Conservation (phyloP, 2,113 vertebrate genomes). For the Aspidoscelis tigris region DNA sequence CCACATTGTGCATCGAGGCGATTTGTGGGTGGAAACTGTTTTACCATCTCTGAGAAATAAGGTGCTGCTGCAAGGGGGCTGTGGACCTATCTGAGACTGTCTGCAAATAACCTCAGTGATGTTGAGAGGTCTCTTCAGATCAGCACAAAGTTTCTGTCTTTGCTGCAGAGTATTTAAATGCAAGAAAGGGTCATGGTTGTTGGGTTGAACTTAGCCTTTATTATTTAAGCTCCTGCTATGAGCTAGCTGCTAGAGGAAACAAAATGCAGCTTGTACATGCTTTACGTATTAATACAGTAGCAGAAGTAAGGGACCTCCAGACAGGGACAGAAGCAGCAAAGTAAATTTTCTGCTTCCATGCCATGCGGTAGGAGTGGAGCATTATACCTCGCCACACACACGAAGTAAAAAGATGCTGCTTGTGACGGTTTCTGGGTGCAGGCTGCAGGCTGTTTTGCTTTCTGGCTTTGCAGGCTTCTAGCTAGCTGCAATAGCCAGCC, state of each 20-base stretch:
- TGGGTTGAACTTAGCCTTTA: not conserved
- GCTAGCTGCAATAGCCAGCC: too few species aligned
- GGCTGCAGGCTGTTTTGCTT: too few species aligned
- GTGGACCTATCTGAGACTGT: too few species aligned
- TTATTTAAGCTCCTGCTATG: not conserved
- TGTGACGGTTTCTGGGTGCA: too few species aligned
- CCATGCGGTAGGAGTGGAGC: too few species aligned
- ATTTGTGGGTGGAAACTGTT: not conserved
- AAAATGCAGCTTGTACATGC: not conserved
- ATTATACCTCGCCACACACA: too few species aligned
- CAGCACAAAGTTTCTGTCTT: not conserved
- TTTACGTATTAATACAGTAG: not conserved
- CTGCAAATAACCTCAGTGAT: not conserved
- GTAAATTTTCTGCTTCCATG: too few species aligned
- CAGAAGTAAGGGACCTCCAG: too few species aligned
- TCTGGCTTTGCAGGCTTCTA: too few species aligned
- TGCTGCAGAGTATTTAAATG: not conserved
- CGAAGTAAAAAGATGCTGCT: too few species aligned
- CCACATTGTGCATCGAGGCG: not conserved
- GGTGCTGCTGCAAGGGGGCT: not conserved
- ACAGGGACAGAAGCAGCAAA: too few species aligned
- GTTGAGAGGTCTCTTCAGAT: not conserved
- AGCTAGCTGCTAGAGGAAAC: not conserved
- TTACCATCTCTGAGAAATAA: not conserved
- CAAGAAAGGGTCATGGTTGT: not conserved